Conservation (phyloP, 2,797 vertebrate species). For the Brachyrhaphis roseni region DNA sequence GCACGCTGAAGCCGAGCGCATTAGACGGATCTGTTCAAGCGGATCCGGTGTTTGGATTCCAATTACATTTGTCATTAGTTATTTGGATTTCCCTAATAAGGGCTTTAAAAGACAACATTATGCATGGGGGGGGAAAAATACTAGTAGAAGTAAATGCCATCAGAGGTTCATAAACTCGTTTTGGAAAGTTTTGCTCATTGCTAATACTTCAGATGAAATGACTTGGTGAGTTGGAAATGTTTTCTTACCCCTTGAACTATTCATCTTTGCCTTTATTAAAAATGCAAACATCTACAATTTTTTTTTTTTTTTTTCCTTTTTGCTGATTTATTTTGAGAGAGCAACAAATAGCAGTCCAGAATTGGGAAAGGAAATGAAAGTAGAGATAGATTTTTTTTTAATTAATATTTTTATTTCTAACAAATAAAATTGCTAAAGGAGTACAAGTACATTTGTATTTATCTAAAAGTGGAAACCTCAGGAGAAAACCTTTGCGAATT, state of each 20-base stretch:
- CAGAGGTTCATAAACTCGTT: constrained; percentile 7
- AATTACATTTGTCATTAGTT: constrained; percentile 50
- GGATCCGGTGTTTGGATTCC: constrained; percentile 41
- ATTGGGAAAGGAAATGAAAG: not conserved
- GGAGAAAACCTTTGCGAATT: not conserved
- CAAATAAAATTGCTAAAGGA: not conserved
- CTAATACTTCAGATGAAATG: not conserved
- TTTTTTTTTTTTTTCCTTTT: not conserved
- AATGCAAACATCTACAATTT: not conserved
- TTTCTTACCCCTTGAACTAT: not conserved
- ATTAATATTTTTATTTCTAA: too few relatives aligned
- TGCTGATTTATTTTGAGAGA: not conserved
- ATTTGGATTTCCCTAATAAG: constrained; percentile 35
- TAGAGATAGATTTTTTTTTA: not conserved
- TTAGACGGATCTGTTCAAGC: constrained; percentile 21
- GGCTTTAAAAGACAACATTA: constrained; percentile 10
- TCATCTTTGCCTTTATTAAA: not conserved
- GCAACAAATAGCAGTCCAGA: not conserved
- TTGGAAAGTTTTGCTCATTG: not conserved
- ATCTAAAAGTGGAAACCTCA: not conserved
- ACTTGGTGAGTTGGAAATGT: constrained; percentile 1
- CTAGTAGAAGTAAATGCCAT: constrained; percentile 11
- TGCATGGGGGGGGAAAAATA: not conserved
- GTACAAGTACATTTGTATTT: not conserved
- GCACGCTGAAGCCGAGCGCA: constrained; percentile 30